A percentile compares a stretch with the other conserved stretches of the same genome.
Evolutionary conservation across 1,140 invertebrate species (phyloP).

Genomic region (Lithobius niger): DNA sequence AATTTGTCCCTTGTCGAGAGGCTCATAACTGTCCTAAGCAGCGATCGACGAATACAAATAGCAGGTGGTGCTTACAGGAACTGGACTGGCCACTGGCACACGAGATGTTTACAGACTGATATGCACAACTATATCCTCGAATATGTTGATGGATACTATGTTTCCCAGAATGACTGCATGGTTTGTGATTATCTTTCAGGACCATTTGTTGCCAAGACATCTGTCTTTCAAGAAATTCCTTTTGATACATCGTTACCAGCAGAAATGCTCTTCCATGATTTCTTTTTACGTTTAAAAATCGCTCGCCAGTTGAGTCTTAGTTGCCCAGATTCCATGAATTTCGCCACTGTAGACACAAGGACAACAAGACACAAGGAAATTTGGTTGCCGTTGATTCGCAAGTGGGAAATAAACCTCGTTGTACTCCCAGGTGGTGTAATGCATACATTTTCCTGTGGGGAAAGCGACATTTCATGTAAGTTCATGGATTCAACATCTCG

Average conservation of each 20-base stretch:
- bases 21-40: conserved; percentile 21
- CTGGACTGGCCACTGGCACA: conserved; percentile 25
- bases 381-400: conserved; percentile 15
- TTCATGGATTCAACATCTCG: background rate
- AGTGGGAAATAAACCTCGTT: conserved; percentile 12
- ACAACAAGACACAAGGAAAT: too few relatives aligned
- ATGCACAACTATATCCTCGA: conserved; percentile 22
- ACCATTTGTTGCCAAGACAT: conserved; percentile 23
- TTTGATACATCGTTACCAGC: conserved; percentile 12
- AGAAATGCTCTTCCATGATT: conserved; percentile 12
- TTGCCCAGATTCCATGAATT: conserved; percentile 3
- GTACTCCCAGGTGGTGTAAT: background rate
- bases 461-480: background rate
- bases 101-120: conserved; percentile 24
- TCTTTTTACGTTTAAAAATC: conserved; percentile 18
- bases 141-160: conserved; percentile 24
- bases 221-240: conserved; percentile 14
- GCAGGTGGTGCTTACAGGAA: conserved; percentile 23
- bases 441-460: background rate
- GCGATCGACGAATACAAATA: conserved; percentile 14
- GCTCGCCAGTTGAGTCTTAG: background rate
- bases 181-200: conserved; percentile 26
- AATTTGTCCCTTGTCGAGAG: conserved; percentile 23
- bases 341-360: conserved; percentile 1
- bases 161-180: conserved; percentile 25